Percentiles rank a stretch among this genome's conserved stretches.
phyloP scores from a whole-genome alignment of 1,140 invertebrate species.

The Paralvinella palmiformis region DNA sequence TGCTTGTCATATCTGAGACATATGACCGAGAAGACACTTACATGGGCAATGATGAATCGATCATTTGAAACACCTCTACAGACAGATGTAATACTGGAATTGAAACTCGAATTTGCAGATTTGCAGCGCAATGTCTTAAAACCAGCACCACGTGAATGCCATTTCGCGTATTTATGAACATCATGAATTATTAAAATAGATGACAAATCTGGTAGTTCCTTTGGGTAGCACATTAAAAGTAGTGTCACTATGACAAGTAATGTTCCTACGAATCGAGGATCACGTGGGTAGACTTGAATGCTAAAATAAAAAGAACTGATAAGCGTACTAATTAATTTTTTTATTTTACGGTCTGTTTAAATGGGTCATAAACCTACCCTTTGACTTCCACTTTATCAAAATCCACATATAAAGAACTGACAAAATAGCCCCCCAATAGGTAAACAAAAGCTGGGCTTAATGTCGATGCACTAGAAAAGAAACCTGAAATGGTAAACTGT shows the following conservation, averaged over 20 bases:
- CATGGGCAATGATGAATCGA: neutral
- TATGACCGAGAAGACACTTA: neutral
- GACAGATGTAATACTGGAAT: neutral
- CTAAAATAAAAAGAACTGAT: neutral
- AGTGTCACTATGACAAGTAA: neutral
- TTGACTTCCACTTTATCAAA: neutral
- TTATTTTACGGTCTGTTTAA: no score
- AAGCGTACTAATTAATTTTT: neutral
- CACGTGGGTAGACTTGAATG: neutral
- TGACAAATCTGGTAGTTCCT: neutral
- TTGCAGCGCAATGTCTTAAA: neutral
- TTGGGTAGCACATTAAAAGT: neutral
- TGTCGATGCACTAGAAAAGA: neutral
- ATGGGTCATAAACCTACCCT: no score
- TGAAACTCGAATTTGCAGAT: neutral
- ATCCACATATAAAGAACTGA: neutral
- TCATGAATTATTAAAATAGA: neutral
- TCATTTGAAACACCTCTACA: neutral
- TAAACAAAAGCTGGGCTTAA: neutral
- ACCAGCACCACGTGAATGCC: no score
- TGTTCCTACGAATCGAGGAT: constrained; percentile 4
- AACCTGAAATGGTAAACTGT: neutral
- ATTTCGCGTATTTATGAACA: no score
- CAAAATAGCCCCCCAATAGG: neutral
- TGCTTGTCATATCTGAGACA: no score